These are phyloP conservation scores for Crotalus adamanteus DNA, from an alignment of 2,797 vertebrate genomes.

Conservation along the genomic window DNA sequence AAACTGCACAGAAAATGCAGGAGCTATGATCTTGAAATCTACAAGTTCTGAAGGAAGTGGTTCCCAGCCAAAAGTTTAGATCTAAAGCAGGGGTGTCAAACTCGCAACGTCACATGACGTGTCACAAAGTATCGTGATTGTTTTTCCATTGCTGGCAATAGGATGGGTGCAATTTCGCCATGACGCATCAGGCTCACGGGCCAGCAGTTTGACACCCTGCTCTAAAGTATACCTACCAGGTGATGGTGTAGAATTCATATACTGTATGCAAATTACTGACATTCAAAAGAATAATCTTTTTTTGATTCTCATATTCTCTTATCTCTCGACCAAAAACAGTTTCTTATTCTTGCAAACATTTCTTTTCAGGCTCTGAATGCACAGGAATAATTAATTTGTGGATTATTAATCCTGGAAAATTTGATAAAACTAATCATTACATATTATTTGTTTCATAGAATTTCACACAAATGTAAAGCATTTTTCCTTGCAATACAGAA, in stretches of 20 bases:
- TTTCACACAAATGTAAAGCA: not conserved
- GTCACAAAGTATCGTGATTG: too few relatives aligned
- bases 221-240: not conserved
- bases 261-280: not conserved
- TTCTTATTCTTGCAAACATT: not conserved
- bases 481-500: not conserved
- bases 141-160: too few relatives aligned
- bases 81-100: not conserved
- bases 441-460: not conserved
- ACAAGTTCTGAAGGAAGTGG: not conserved
- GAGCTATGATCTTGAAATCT: not conserved
- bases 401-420: not conserved
- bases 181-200: too few relatives aligned
- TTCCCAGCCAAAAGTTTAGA: not conserved
- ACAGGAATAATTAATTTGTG: not conserved
- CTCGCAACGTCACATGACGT: too few relatives aligned
- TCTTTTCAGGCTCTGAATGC: not conserved
- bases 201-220: too few relatives aligned
- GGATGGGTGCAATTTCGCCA: too few relatives aligned
- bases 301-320: conserved; percentile 2
- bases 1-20: not conserved
- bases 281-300: not conserved
- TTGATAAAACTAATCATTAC: not conserved
- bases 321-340: not conserved
- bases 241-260: not conserved